These are phyloP conservation scores for Rhogogaster chlorosoma DNA, from an alignment of 2,888 invertebrate species.

Conservation along the genomic window DNA sequence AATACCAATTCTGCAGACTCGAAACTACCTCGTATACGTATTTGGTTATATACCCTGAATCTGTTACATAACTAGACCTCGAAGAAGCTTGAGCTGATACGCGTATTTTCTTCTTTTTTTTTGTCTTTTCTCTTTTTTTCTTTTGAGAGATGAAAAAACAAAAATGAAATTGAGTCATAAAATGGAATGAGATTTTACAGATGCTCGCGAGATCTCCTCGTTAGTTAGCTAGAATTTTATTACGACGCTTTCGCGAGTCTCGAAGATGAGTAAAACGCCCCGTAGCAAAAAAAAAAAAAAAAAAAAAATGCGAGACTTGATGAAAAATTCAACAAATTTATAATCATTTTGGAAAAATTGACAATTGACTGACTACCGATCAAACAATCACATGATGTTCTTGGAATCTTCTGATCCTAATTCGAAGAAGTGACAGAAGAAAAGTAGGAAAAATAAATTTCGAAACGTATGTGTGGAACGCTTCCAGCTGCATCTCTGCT, in stretches of 20 bases:
- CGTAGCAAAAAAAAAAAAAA: neutral
- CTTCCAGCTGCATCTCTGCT: neutral
- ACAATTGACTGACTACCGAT: neutral
- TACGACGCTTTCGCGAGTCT: neutral
- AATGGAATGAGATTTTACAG: conserved; percentile 11
- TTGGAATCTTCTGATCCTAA: neutral
- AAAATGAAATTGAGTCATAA: conserved; percentile 7
- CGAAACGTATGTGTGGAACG: neutral
- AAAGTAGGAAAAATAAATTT: neutral
- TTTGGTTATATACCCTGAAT: neutral
- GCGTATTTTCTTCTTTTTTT: no score
- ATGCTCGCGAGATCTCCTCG: neutral
- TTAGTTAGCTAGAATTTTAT: conserved; percentile 45
- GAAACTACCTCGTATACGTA: conserved; percentile 1
- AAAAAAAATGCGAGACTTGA: conserved; percentile 52
- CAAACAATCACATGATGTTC: neutral
- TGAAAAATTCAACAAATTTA: conserved; percentile 45
- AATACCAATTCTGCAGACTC: neutral
- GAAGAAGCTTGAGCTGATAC: neutral
- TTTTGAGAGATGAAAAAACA: neutral
- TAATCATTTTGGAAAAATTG: neutral
- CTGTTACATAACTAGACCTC: neutral
- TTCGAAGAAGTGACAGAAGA: neutral
- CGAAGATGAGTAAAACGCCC: neutral
- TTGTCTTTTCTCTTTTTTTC: no score